phyloP scores from a whole-genome alignment of 2,113 vertebrate species.

The Donacobius atricapilla region DNA sequence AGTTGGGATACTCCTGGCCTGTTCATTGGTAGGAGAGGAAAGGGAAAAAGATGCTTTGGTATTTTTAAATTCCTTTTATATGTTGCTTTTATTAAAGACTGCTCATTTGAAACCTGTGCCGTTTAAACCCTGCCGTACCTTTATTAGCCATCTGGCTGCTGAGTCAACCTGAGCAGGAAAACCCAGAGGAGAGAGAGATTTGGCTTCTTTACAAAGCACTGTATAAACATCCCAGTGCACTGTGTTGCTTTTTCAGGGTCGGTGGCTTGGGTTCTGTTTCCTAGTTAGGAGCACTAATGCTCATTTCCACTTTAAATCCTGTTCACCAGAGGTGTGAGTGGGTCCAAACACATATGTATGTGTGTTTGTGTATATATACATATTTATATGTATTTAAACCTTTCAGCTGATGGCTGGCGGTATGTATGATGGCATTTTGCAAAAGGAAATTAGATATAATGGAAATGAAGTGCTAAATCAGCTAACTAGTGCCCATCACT shows the following conservation, averaged over 20 bases:
- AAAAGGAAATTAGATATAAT: not conserved
- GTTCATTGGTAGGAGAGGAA: not conserved
- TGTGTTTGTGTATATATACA: not conserved
- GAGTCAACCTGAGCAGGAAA: constrained; percentile 71
- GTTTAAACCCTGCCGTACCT: constrained; percentile 11
- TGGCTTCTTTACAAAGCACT: constrained; percentile 50
- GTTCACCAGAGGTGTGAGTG: not conserved
- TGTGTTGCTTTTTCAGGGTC: constrained; percentile 4
- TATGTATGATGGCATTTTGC: not conserved
- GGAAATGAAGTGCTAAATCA: not conserved
- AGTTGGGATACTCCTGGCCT: not conserved
- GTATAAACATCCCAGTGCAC: not conserved
- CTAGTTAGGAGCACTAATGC: not conserved
- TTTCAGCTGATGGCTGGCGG: not conserved
- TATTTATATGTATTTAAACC: not conserved
- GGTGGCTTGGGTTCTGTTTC: not conserved
- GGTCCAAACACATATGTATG: not conserved
- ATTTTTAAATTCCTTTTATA: constrained; percentile 15
- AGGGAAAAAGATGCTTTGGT: not conserved
- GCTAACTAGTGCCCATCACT: not conserved
- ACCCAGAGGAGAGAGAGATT: constrained; percentile 36
- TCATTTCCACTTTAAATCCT: not conserved
- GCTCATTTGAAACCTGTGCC: constrained; percentile 23
- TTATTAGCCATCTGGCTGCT: constrained; percentile 65
- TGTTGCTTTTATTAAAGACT: constrained; percentile 46